Evolutionary conservation across 1,140 invertebrate genomes (phyloP).

Genomic region (Drosophila carrolli): DNA sequence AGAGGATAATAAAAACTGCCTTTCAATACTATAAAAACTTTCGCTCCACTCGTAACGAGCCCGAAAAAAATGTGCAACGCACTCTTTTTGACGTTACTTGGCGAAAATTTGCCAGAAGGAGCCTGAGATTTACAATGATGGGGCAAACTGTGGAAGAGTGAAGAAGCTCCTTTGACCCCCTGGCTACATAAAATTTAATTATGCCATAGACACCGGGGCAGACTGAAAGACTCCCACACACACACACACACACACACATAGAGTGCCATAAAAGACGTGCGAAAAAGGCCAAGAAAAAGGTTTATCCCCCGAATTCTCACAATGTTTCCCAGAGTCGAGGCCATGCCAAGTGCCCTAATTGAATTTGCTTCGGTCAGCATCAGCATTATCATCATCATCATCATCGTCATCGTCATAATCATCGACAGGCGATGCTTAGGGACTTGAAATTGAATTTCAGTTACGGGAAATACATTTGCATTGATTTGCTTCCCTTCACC

Average conservation of each 20-base stretch:
- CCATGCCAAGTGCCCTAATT: conserved; percentile 65
- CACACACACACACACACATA: conserved; percentile 7
- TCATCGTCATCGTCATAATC: conserved; percentile 46
- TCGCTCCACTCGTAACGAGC: conserved; percentile 6
- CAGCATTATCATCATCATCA: conserved; percentile 23
- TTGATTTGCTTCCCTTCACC: conserved; percentile 63
- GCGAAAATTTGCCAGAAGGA: conserved; percentile 24
- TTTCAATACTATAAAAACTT: conserved; percentile 9
- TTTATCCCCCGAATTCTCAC: conserved; percentile 45
- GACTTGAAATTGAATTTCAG: conserved; percentile 78
- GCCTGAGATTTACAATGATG: conserved; percentile 37
- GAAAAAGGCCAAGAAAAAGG: conserved; percentile 71
- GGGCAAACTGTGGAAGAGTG: neutral
- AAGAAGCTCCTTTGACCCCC: conserved; percentile 33
- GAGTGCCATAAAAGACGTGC: conserved; percentile 37
- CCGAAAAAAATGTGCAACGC: conserved; percentile 36
- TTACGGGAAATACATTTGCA: conserved; percentile 81
- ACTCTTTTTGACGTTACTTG: conserved; percentile 32
- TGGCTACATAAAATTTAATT: conserved; percentile 76
- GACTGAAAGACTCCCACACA: conserved; percentile 15
- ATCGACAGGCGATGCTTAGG: conserved; percentile 40
- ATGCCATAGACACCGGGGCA: conserved; percentile 66
- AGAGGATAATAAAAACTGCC: neutral
- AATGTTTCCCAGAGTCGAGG: conserved; percentile 19
- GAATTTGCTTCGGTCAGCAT: conserved; percentile 81